Evolutionary conservation across 2,888 invertebrate species (phyloP), one percentile per base, ranked within the genome.

Genomic region (Caenorhabditis doughertyi): DNA sequence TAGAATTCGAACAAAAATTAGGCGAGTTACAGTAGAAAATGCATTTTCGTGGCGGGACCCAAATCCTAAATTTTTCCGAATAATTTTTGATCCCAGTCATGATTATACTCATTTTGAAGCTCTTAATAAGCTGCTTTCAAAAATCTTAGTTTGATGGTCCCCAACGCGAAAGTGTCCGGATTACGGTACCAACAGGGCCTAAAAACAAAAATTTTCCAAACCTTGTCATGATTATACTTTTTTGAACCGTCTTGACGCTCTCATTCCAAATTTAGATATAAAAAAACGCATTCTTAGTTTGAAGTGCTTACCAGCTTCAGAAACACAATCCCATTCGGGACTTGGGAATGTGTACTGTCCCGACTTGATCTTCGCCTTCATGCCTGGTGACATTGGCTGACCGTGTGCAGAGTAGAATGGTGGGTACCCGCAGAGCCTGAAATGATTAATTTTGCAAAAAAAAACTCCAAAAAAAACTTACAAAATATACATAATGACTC

Each of bases 361-460:
- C 62, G 96, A 94, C 88, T 86, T 87, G 71, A 97, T 97, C 83
- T 97, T 94, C 92, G 96, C 97, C 92, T 98, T 99, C 99, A 99
- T 99, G 5, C 99, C 99, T 0, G 99, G 98, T 0, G 97, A 98
- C 92, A 99, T 98, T 44, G 98, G 97, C 68, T 97, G 94, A 0
- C 98, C 99, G 91, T 97, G 96, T 92, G 97, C 97, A 91, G 97
- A 97, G 93, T 98, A 99, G 93, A 99, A 99, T 0, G 99, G 99
- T 9, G 99, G 99, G 93, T 97, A 99, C 0, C 99, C 99, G 92
- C 98, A 98, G 82, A 99, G 94, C 84, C 94, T 93, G 89, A 55
- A 90, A n/a, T n/a, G n/a, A 84, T 16, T 29, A n/a, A 21, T 13
- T 18, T 47, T 47, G 2, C 18, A 7, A 32, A 13, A 16, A 39